These are phyloP conservation scores for Palythoa caribaeorum DNA, from an alignment of 92 coral and sea anemone species.

Conservation along the genomic window DNA sequence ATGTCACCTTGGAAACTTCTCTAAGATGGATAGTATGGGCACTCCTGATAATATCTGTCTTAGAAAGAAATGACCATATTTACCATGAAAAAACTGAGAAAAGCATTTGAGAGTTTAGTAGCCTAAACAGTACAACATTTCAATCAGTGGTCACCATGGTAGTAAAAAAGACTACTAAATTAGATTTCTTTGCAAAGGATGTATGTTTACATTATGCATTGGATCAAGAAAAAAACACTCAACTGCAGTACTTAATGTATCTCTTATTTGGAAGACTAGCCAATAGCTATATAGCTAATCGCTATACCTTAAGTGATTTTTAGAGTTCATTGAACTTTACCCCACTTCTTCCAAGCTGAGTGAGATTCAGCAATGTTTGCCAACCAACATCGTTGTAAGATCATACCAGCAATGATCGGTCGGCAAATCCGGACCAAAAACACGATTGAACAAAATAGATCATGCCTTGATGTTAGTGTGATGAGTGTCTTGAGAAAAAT, in stretches of 20 bases:
- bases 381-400: slow-evolving; percentile 8
- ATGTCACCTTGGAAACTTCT: background rate
- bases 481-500: background rate
- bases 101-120: background rate
- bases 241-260: background rate
- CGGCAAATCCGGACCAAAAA: slow-evolving; percentile 24
- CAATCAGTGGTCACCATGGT: background rate
- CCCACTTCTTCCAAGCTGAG: slow-evolving; percentile 10
- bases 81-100: background rate
- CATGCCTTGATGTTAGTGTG: background rate
- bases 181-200: background rate
- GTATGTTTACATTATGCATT: background rate
- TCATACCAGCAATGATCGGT: background rate
- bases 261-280: background rate
- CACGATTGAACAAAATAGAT: slow-evolving; percentile 8
- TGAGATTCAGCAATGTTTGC: slow-evolving; percentile 14
- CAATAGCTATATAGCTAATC: background rate
- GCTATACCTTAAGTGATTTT: background rate
- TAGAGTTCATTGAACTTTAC: background rate
- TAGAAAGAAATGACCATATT: background rate
- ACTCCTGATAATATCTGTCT: background rate
- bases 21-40: background rate
- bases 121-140: slow-evolving; percentile 2
- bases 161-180: background rate
- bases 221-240: background rate